Evolutionary conservation across 2,888 invertebrate species (phyloP).

Genomic region (Drosophila tanythrix): DNA sequence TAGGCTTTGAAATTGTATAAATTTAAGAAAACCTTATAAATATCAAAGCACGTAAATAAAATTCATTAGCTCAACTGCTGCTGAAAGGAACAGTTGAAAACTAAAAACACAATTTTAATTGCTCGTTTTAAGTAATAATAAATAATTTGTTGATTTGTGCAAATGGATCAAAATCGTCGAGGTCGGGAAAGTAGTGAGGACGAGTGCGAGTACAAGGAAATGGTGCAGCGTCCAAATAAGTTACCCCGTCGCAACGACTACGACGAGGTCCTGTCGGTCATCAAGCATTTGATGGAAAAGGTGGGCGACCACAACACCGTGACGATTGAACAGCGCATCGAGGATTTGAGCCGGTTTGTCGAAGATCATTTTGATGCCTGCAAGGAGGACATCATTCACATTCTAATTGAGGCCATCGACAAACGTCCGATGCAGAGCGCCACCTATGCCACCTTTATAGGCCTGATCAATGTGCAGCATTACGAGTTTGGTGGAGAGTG

Average conservation of each 20-base stretch:
- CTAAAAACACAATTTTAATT: not conserved
- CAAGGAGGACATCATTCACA: conserved; percentile 94
- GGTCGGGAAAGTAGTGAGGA: conserved; percentile 2
- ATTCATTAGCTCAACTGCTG: conserved; percentile 2
- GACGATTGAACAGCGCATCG: conserved; percentile 96
- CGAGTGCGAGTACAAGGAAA: not conserved
- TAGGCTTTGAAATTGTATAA: not conserved
- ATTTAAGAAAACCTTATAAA: not conserved
- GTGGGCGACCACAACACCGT: conserved; percentile 97
- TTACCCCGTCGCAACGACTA: conserved; percentile 5
- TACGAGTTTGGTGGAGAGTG: conserved; percentile 99
- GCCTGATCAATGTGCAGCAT: conserved; percentile 97
- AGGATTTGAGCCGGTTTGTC: conserved; percentile 95
- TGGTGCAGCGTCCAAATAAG: conserved; percentile 17
- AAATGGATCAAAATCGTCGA: conserved; percentile 38
- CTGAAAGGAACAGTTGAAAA: not conserved
- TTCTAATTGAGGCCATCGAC: conserved; percentile 95
- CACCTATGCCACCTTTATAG: conserved; percentile 98
- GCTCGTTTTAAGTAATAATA: not conserved
- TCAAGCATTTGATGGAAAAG: conserved; percentile 32
- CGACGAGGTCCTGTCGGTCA: conserved; percentile 7
- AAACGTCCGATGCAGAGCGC: conserved; percentile 98
- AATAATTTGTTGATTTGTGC: conserved; percentile 1
- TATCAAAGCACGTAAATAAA: not conserved
- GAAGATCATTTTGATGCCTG: conserved; percentile 96